Percentiles rank a stretch among this genome's conserved stretches.
phyloP scores from a whole-genome alignment of 2,888 invertebrate genomes.

The Dasypolia templi region DNA sequence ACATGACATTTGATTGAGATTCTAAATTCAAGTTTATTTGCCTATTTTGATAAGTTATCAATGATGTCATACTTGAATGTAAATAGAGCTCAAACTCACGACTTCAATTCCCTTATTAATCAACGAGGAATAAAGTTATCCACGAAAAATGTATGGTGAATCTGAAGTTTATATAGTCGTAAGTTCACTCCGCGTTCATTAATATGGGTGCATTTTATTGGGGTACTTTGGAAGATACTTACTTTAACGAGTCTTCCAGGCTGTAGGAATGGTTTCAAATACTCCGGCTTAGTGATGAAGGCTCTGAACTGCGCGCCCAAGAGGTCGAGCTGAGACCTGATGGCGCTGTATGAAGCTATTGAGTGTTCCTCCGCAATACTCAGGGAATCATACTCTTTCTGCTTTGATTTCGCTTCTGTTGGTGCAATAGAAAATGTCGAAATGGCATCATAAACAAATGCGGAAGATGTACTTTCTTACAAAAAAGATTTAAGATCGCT shows the following conservation, averaged over 20 bases:
- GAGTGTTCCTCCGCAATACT: slow-evolving; percentile 93
- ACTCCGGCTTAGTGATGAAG: slow-evolving; percentile 96
- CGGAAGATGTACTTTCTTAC: neutral
- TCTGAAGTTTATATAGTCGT: neutral
- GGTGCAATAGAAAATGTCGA: neutral
- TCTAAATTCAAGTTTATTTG: neutral
- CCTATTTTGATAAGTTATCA: neutral
- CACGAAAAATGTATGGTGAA: neutral
- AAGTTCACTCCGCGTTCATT: neutral
- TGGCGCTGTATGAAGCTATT: slow-evolving; percentile 95
- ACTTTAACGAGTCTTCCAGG: slow-evolving; percentile 98
- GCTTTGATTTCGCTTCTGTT: slow-evolving; percentile 92
- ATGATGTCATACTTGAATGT: neutral
- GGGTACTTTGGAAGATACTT: slow-evolving; percentile 38
- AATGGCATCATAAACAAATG: neutral
- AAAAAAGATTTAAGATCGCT: neutral
- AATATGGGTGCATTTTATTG: neutral
- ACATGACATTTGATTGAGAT: neutral
- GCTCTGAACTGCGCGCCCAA: slow-evolving; percentile 94
- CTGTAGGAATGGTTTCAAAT: slow-evolving; percentile 97
- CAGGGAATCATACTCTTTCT: slow-evolving; percentile 92
- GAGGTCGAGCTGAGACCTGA: slow-evolving; percentile 94
- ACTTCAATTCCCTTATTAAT: neutral
- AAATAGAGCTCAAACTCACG: neutral
- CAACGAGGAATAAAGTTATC: neutral